These are phyloP conservation scores for Pogonocichla stellata DNA, from an alignment of 2,113 vertebrate genomes.

Conservation along the genomic window DNA sequence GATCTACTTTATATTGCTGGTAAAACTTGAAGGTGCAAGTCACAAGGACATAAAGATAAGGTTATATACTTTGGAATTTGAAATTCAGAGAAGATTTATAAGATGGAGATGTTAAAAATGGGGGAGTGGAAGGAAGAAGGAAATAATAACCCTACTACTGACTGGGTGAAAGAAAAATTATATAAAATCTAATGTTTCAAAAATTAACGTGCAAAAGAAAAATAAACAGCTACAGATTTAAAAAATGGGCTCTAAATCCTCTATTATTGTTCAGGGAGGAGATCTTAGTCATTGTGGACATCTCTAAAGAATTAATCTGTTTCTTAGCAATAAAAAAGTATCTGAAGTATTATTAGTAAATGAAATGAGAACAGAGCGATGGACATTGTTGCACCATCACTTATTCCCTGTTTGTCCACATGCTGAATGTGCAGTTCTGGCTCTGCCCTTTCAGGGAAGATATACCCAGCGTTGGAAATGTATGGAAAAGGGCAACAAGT, in stretches of 20 bases:
- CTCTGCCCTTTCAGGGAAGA: not conserved
- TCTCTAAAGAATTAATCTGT: not conserved
- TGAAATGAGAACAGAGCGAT: not conserved
- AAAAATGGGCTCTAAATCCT: not conserved
- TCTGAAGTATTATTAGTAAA: not conserved
- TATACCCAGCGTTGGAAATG: fast-evolving
- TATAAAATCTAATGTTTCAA: not conserved
- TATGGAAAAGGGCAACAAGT: not conserved
- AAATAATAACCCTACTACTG: not conserved
- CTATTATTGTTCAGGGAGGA: not conserved
- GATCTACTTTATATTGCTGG: not conserved
- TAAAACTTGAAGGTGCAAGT: not conserved
- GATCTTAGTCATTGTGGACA: not conserved
- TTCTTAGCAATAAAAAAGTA: not conserved
- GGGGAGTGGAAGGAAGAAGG: not conserved
- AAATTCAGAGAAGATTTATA: not conserved
- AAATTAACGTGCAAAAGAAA: not conserved
- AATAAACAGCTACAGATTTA: not conserved
- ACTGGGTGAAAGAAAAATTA: not conserved
- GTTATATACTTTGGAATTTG: not conserved
- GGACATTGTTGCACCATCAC: not conserved
- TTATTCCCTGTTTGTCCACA: not conserved
- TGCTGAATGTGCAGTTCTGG: not conserved
- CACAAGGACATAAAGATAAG: not conserved
- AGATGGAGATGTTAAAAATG: not conserved